Conservation (phyloP, 2,797 vertebrate species). For the Poecilia velifera region DNA sequence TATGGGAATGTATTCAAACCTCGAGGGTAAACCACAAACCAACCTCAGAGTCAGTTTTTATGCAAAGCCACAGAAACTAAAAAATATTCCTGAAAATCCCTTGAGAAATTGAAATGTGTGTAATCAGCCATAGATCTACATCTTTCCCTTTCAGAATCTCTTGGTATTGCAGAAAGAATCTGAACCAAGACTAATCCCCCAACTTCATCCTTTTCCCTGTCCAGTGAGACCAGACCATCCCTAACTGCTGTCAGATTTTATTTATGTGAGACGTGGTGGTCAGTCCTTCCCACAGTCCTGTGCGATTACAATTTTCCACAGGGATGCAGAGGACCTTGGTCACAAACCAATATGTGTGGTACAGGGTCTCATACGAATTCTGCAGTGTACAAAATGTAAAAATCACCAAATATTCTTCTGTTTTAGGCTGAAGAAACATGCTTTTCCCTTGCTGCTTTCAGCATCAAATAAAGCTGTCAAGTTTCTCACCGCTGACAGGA, state of each 20-base stretch:
- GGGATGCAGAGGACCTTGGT: constrained; percentile 44
- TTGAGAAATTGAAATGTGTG: constrained; percentile 57
- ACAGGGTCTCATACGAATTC: constrained; percentile 46
- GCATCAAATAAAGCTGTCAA: constrained; percentile 33
- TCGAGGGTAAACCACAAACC: constrained; percentile 46
- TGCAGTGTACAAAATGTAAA: constrained; percentile 27
- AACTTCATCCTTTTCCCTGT: constrained; percentile 48
- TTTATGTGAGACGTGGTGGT: constrained; percentile 62
- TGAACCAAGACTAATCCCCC: constrained; percentile 51
- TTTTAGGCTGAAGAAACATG: constrained; percentile 17
- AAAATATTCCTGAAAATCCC: constrained; percentile 36
- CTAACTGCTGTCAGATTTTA: constrained; percentile 61
- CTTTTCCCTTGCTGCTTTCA: constrained; percentile 16
- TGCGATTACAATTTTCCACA: constrained; percentile 34
- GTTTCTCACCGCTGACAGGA: constrained; percentile 71
- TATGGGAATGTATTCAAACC: constrained; percentile 54
- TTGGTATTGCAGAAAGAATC: constrained; percentile 49
- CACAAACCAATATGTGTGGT: constrained; percentile 40
- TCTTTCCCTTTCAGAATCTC: constrained; percentile 53
- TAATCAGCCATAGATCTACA: constrained; percentile 57
- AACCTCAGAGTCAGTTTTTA: constrained; percentile 48
- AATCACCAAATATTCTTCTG: constrained; percentile 24
- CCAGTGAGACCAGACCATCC: constrained; percentile 54
- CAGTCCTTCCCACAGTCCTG: constrained; percentile 71
- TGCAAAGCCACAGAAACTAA: constrained; percentile 41